Evolutionary conservation across 2,113 vertebrate species (phyloP).

Genomic region (Centrocercus urophasianus): DNA sequence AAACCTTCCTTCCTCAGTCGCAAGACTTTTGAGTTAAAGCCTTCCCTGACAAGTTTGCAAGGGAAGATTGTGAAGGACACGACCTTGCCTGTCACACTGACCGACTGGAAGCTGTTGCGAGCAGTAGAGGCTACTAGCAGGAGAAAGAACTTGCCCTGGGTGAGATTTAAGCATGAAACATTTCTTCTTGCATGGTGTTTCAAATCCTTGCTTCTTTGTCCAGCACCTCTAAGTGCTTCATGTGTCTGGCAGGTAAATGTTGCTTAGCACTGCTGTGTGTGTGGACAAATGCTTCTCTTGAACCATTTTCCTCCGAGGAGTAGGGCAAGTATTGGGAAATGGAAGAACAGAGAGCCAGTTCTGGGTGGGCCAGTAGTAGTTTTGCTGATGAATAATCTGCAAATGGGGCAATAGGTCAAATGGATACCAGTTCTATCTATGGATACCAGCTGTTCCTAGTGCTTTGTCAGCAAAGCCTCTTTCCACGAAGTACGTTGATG

Average conservation of each 20-base stretch:
- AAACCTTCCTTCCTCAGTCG: slow-evolving; percentile 84
- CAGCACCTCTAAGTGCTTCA: not conserved
- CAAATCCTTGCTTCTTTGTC: not conserved
- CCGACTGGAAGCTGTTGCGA: slow-evolving; percentile 81
- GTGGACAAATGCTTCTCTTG: not conserved
- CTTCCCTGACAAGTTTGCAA: slow-evolving; percentile 53
- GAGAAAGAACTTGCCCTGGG: slow-evolving; percentile 80
- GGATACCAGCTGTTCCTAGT: not conserved
- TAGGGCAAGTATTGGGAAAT: not conserved
- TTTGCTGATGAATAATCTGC: not conserved
- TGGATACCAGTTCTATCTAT: not conserved
- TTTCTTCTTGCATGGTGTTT: not conserved
- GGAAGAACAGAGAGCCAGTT: not conserved
- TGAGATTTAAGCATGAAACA: slow-evolving; percentile 34
- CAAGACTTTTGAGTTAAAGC: slow-evolving; percentile 78
- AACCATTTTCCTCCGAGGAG: not conserved
- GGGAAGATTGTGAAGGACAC: slow-evolving; percentile 77
- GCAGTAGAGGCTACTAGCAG: slow-evolving; percentile 74
- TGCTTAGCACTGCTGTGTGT: not conserved
- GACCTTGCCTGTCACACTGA: slow-evolving; percentile 79
- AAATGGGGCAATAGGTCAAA: not conserved
- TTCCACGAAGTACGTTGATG: not conserved
- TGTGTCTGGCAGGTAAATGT: not conserved
- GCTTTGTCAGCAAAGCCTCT: not conserved
- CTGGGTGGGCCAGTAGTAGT: not conserved